phyloP scores from a whole-genome alignment of 1,140 invertebrate genomes.

The Drosophila chauvacae region DNA sequence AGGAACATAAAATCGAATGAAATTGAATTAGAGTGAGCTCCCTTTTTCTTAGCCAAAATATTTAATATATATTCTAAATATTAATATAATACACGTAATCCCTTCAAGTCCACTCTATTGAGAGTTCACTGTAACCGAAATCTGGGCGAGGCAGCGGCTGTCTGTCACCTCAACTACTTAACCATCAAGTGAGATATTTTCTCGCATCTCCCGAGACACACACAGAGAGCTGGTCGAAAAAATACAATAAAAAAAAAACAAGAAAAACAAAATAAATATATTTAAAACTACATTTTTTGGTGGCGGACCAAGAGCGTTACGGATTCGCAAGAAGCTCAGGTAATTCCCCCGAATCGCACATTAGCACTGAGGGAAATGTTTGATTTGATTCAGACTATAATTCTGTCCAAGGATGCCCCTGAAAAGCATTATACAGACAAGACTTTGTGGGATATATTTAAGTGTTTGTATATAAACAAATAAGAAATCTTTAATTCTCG shows the following conservation, averaged over 20 bases:
- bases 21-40: too few species aligned
- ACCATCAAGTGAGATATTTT: slow-evolving; percentile 78
- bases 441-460: not conserved
- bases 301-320: slow-evolving; percentile 37
- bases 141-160: slow-evolving; percentile 55
- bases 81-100: not conserved
- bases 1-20: too few species aligned
- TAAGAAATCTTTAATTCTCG: not conserved
- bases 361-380: slow-evolving; percentile 52
- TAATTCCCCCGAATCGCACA: slow-evolving; percentile 65
- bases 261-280: slow-evolving; percentile 19
- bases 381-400: not conserved
- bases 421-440: not conserved
- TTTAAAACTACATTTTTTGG: slow-evolving; percentile 15
- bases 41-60: not conserved
- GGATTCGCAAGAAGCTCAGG: slow-evolving; percentile 72
- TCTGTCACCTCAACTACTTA: slow-evolving; percentile 75
- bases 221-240: slow-evolving; percentile 4
- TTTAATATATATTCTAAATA: too few species aligned
- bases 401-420: slow-evolving; percentile 3
- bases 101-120: not conserved
- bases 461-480: not conserved
- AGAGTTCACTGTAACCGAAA: slow-evolving; percentile 18
- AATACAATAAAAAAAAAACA: slow-evolving; percentile 3
- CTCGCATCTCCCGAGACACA: slow-evolving; percentile 55